Percentiles rank a stretch among this genome's conserved stretches.
phyloP scores from a whole-genome alignment of 2,888 invertebrate species.

The Tachystola acroxantha region DNA sequence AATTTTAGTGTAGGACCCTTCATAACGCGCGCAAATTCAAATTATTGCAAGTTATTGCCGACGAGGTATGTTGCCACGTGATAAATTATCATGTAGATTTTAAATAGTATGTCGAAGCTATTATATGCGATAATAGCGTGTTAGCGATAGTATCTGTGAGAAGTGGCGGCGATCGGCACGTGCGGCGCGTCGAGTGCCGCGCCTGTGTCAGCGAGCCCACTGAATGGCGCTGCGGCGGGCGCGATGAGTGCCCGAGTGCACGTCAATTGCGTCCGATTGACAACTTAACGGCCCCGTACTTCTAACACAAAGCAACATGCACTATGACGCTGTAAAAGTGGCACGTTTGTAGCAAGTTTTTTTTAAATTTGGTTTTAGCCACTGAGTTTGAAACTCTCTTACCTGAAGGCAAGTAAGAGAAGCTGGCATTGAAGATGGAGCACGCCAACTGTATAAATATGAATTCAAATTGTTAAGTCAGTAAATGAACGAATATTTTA shows the following conservation, averaged over 20 bases:
- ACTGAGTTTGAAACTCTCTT: too few relatives aligned
- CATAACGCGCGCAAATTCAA: slow-evolving; percentile 29
- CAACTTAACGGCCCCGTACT: slow-evolving; percentile 38
- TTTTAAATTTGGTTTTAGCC: too few relatives aligned
- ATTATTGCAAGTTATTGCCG: slow-evolving; percentile 15
- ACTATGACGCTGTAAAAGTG: background rate
- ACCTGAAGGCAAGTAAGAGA: too few relatives aligned
- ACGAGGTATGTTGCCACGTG: too few relatives aligned
- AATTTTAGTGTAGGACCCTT: slow-evolving; percentile 42
- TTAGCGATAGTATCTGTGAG: slow-evolving; percentile 52
- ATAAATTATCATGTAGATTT: too few relatives aligned
- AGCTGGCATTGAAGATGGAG: too few relatives aligned
- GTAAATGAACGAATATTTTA: too few relatives aligned
- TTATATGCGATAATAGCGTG: slow-evolving; percentile 18
- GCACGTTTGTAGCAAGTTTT: background rate
- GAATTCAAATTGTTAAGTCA: too few relatives aligned
- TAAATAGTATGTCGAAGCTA: too few relatives aligned
- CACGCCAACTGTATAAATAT: too few relatives aligned
- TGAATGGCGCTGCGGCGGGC: slow-evolving; percentile 7
- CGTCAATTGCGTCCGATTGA: slow-evolving; percentile 30
- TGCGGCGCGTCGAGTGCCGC: slow-evolving; percentile 55
- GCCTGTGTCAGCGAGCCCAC: slow-evolving; percentile 40
- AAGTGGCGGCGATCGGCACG: slow-evolving; percentile 71
- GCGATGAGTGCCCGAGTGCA: slow-evolving; percentile 3
- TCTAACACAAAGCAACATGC: background rate